Conservation (phyloP, 2,113 vertebrate species). For the Semnopithecus entellus region DNA sequence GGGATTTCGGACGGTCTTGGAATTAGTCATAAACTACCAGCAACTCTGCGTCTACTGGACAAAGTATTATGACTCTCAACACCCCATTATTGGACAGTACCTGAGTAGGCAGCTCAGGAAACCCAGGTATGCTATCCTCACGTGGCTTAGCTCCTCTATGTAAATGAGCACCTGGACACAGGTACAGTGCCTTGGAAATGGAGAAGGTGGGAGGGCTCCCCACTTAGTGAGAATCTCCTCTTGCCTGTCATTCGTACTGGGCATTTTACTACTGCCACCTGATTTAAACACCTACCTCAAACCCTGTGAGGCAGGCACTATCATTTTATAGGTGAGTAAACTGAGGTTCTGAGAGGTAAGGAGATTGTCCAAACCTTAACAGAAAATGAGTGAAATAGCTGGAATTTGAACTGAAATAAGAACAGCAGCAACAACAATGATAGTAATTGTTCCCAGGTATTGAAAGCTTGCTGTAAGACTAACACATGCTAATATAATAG, state of each 20-base stretch:
- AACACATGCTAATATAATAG: neutral
- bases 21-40: neutral
- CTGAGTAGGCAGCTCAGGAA: accelerated
- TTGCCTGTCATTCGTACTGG: neutral
- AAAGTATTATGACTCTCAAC: neutral
- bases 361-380: neutral
- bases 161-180: accelerated
- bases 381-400: neutral
- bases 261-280: neutral
- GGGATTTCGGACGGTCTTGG: slow-evolving; percentile 55
- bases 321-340: neutral
- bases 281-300: neutral
- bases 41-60: slow-evolving; percentile 60
- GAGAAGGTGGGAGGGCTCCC: neutral
- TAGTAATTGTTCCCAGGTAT: neutral
- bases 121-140: slow-evolving; percentile 24
- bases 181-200: neutral
- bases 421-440: neutral
- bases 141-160: accelerated
- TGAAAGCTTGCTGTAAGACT: neutral
- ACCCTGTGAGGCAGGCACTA: neutral
- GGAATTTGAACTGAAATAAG: neutral
- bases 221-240: accelerated
- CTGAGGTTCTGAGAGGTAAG: neutral
- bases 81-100: accelerated